These are phyloP conservation scores for Campopleginae sp. DNA, from an alignment of 2,888 invertebrate species.

Conservation along the genomic window DNA sequence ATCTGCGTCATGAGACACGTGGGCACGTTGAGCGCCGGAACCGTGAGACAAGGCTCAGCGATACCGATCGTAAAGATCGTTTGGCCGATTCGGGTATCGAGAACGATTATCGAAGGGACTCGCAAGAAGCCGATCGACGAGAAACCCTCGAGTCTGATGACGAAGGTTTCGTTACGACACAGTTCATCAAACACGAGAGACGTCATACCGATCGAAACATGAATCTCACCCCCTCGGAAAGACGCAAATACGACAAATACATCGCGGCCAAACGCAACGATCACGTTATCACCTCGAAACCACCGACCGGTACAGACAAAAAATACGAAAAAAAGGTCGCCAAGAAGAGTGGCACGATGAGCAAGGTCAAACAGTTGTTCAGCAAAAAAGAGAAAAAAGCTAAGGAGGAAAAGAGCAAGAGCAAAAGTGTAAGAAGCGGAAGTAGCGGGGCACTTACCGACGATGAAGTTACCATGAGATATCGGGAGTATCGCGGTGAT, in stretches of 20 bases:
- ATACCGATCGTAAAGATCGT: slow-evolving; percentile 86
- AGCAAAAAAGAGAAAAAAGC: slow-evolving; percentile 89
- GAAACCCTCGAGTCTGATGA: slow-evolving; percentile 87
- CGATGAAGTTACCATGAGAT: slow-evolving; percentile 82
- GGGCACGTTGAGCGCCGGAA: slow-evolving; percentile 80
- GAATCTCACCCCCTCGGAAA: slow-evolving; percentile 80
- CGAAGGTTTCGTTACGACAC: slow-evolving; percentile 89
- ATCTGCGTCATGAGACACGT: slow-evolving; percentile 84
- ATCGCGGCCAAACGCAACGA: slow-evolving; percentile 75
- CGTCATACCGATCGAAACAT: slow-evolving; percentile 89
- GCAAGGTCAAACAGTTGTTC: slow-evolving; percentile 90
- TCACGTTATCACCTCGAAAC: slow-evolving; percentile 77
- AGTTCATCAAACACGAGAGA: slow-evolving; percentile 90
- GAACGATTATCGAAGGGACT: slow-evolving; percentile 91
- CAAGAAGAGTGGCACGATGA: slow-evolving; percentile 82
- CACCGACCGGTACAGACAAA: slow-evolving; percentile 80
- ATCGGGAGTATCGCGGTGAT: slow-evolving; percentile 82
- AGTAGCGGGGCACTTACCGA: slow-evolving; percentile 80
- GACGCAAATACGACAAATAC: slow-evolving; percentile 78
- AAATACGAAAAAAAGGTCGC: slow-evolving; percentile 82
- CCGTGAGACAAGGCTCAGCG: slow-evolving; percentile 82
- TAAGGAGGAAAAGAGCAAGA: slow-evolving; percentile 86
- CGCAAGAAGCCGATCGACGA: slow-evolving; percentile 82
- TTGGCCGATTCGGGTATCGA: slow-evolving; percentile 92
- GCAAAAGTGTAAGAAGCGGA: slow-evolving; percentile 75